Percentiles rank a stretch among this genome's conserved stretches.
phyloP scores from a whole-genome alignment of 2,113 vertebrate species.

The Scomber japonicus region DNA sequence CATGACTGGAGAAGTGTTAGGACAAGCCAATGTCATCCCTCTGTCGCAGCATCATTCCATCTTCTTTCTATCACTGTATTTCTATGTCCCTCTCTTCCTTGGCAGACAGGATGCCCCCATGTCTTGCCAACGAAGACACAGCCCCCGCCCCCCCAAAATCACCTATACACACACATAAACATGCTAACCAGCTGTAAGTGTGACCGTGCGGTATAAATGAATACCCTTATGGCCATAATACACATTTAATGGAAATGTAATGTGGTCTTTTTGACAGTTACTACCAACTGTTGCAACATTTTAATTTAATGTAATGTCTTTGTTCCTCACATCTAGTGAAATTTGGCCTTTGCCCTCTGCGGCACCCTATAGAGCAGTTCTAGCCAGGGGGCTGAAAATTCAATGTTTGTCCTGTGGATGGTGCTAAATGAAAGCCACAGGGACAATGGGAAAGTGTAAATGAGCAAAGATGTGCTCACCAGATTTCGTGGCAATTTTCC shows the following conservation, averaged over 20 bases:
- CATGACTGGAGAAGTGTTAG: conserved; percentile 42
- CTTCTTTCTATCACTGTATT: neutral
- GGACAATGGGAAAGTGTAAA: neutral
- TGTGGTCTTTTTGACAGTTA: neutral
- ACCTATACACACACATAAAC: neutral
- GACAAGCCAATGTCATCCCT: conserved; percentile 47
- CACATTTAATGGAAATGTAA: neutral
- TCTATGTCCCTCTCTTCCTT: neutral
- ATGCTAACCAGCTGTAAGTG: conserved; percentile 4
- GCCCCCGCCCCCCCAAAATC: neutral
- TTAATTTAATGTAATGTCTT: neutral
- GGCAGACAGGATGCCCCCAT: conserved; percentile 25
- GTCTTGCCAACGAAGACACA: conserved; percentile 7
- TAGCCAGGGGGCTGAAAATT: neutral
- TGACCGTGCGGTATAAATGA: neutral
- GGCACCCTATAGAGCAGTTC: neutral
- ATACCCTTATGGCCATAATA: neutral
- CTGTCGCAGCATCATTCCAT: neutral
- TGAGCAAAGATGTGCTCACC: neutral
- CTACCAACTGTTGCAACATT: neutral
- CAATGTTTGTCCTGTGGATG: neutral
- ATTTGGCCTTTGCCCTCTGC: neutral
- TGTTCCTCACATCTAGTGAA: conserved; percentile 1
- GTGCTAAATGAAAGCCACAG: neutral
- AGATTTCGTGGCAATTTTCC: neutral